These are phyloP conservation scores for Pachypeltis micranthus DNA, from an alignment of 1,140 invertebrate genomes.

Conservation along the genomic window DNA sequence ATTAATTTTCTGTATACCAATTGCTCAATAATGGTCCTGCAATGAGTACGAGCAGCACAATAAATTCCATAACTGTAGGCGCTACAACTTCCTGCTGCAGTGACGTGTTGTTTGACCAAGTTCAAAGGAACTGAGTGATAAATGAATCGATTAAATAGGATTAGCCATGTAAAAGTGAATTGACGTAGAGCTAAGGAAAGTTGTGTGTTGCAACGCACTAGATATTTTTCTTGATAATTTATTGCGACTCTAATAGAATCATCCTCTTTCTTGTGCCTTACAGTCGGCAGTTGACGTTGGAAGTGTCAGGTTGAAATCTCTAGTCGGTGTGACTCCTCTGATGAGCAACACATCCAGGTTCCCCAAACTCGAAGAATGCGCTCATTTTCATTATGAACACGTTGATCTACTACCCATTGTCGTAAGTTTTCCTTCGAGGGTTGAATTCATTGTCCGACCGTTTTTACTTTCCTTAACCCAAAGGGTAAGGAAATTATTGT, in stretches of 20 bases:
- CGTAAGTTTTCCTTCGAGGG: constrained; percentile 36
- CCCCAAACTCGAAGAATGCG: constrained; percentile 91
- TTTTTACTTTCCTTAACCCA: too few species aligned
- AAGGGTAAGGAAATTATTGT: too few species aligned
- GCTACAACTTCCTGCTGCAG: too few species aligned
- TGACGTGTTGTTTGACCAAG: too few species aligned
- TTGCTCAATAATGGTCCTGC: too few species aligned
- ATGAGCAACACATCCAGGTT: constrained; percentile 42
- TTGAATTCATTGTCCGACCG: too few species aligned
- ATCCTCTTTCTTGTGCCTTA: not conserved
- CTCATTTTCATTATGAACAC: constrained; percentile 95
- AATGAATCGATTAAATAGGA: too few species aligned
- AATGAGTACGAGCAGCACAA: too few species aligned
- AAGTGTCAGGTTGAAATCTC: constrained; percentile 26
- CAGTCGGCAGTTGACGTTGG: constrained; percentile 17
- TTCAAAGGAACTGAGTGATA: too few species aligned
- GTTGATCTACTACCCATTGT: constrained; percentile 69
- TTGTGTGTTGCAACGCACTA: not conserved
- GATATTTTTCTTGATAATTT: not conserved
- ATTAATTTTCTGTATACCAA: too few species aligned
- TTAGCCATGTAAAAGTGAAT: too few species aligned
- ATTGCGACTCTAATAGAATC: not conserved
- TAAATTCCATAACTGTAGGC: too few species aligned
- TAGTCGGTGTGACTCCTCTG: constrained; percentile 22
- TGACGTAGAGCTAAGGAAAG: not conserved